phyloP scores from a whole-genome alignment of 2,888 invertebrate genomes.

The Cantharis flavilabris region DNA sequence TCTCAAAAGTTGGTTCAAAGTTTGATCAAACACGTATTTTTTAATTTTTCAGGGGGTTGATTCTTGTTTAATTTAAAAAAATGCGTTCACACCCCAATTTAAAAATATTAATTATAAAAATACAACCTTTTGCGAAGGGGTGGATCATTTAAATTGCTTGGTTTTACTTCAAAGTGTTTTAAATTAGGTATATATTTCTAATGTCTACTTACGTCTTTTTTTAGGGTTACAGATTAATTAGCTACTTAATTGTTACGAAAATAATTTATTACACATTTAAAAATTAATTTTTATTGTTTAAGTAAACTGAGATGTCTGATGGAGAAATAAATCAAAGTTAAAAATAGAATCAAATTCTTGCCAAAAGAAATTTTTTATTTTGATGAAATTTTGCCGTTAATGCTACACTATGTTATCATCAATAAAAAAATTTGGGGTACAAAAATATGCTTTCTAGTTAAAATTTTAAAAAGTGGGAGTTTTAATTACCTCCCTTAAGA shows the following conservation, averaged over 20 bases:
- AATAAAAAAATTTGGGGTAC: not conserved
- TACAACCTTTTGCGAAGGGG: slow-evolving; percentile 27
- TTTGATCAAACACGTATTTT: not conserved
- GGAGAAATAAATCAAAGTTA: not conserved
- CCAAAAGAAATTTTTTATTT: not conserved
- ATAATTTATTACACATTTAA: not conserved
- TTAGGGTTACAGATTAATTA: slow-evolving; percentile 3
- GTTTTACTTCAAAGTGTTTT: slow-evolving; percentile 21
- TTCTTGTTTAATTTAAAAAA: slow-evolving; percentile 30
- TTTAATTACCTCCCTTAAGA: not conserved
- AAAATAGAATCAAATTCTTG: not conserved
- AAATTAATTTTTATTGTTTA: not conserved
- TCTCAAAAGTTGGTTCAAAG: not conserved
- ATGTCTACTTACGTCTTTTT: not conserved
- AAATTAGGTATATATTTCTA: not conserved
- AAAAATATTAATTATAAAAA: slow-evolving; percentile 30
- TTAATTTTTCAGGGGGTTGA: slow-evolving; percentile 32
- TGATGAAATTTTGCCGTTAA: not conserved
- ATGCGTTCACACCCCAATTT: slow-evolving; percentile 31
- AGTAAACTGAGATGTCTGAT: not conserved
- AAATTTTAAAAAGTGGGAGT: not conserved
- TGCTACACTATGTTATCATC: not conserved
- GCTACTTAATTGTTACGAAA: slow-evolving; percentile 2
- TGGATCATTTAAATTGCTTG: slow-evolving; percentile 13
- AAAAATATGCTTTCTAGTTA: not conserved